These are phyloP conservation scores for Drosophila ezoana DNA, from an alignment of 2,888 invertebrate genomes.

Conservation along the genomic window DNA sequence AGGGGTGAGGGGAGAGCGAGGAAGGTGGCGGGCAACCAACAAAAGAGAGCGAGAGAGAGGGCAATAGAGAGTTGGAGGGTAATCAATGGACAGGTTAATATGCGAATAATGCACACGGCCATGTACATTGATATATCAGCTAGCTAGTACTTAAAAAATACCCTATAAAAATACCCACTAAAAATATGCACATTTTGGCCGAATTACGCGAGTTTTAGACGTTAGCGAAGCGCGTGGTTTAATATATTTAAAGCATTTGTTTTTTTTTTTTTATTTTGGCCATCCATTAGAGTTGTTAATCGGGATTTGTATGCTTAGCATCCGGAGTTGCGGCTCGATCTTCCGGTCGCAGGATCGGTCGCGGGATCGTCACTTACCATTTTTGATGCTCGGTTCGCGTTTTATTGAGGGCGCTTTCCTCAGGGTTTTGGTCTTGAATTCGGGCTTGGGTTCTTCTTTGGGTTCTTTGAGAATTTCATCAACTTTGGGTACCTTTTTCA, in stretches of 20 bases:
- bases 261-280: constrained; percentile 27
- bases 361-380: constrained; percentile 75
- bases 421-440: constrained; percentile 84
- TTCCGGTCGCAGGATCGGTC: constrained; percentile 1
- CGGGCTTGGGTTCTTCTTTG: constrained; percentile 82
- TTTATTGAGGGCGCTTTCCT: constrained; percentile 83
- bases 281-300: constrained; percentile 73
- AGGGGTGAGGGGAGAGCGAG: constrained; percentile 3
- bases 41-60: neutral
- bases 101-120: constrained; percentile 44
- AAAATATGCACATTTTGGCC: constrained; percentile 11
- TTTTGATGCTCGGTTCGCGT: constrained; percentile 82
- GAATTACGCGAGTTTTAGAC: constrained; percentile 28
- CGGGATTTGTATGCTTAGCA: constrained; percentile 44
- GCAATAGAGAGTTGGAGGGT: neutral
- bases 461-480: constrained; percentile 83
- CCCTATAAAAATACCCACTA: constrained; percentile 5
- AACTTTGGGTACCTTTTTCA: constrained; percentile 84
- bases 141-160: constrained; percentile 5
- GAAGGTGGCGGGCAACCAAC: neutral
- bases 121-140: constrained; percentile 27
- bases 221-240: constrained; percentile 57
- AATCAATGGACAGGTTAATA: constrained; percentile 26
- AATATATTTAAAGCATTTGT: constrained; percentile 64
- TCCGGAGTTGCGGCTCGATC: constrained; percentile 44